A percentile compares a stretch with the other conserved stretches of the same genome.
Conservation (phyloP, 2,888 invertebrate genomes). For the Lasioglossum calceatum region DNA sequence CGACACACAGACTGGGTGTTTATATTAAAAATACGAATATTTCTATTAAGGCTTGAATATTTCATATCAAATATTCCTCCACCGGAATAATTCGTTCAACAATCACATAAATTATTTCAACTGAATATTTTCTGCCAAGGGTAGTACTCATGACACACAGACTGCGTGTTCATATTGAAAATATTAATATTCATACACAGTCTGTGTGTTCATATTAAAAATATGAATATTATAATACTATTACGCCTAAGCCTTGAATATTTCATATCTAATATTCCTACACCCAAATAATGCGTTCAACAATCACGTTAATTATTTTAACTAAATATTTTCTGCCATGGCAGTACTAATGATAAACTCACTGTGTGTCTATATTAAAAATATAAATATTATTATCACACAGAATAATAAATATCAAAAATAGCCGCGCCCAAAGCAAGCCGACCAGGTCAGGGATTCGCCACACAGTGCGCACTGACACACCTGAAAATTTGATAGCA, state of each 20-base stretch:
- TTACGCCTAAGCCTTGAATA: neutral
- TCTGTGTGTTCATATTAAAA: neutral
- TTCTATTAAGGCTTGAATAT: no score
- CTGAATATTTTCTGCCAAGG: neutral
- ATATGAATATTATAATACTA: neutral
- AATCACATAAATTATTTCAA: neutral
- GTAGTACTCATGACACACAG: neutral
- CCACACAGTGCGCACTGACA: conserved; percentile 19
- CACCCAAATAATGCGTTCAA: neutral
- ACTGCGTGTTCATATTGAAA: neutral
- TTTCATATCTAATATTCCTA: neutral
- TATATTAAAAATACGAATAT: no score
- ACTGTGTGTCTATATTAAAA: neutral
- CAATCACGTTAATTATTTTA: neutral
- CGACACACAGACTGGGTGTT: neutral
- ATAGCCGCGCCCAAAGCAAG: neutral
- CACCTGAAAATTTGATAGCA: conserved; percentile 54
- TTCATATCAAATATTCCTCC: no score
- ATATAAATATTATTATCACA: neutral
- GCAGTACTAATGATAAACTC: accelerated
- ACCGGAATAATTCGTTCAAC: no score
- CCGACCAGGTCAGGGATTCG: conserved; percentile 10
- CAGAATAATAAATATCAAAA: neutral
- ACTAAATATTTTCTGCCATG: neutral
- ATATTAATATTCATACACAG: neutral